Conservation (phyloP, 1,140 invertebrate species). For the Macrocentrus cingulum region DNA sequence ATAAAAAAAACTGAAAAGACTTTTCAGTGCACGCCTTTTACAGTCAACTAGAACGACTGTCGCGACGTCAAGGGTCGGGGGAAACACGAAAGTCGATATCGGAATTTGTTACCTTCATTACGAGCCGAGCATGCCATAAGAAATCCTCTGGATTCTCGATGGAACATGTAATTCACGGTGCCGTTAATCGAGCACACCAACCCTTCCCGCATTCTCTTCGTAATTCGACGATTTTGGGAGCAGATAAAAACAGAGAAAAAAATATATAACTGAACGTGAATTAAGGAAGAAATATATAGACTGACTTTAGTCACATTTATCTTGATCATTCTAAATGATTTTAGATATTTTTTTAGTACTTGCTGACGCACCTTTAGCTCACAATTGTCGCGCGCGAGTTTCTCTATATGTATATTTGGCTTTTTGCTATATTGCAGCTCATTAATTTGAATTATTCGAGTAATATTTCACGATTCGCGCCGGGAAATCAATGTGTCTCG, state of each 20-base stretch:
- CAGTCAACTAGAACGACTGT: background rate
- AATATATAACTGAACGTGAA: no score
- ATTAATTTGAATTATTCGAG: conserved; percentile 57
- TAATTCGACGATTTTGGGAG: conserved; percentile 19
- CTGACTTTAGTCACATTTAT: conserved; percentile 29
- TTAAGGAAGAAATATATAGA: conserved; percentile 33
- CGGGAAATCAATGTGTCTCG: conserved; percentile 51
- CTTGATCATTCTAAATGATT: conserved; percentile 1
- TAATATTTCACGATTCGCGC: conserved; percentile 51
- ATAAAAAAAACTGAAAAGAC: background rate
- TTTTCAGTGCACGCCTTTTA: background rate
- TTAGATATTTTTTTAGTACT: background rate
- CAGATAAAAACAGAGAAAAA: conserved; percentile 48
- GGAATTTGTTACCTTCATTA: conserved; percentile 29
- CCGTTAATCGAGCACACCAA: conserved; percentile 31
- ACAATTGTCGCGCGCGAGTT: background rate
- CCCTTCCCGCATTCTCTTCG: conserved; percentile 10
- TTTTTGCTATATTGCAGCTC: no score
- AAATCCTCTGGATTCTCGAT: conserved; percentile 15
- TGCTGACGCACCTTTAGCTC: no score
- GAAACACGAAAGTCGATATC: conserved; percentile 15
- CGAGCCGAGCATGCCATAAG: conserved; percentile 14
- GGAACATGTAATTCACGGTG: conserved; percentile 24
- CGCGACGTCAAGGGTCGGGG: background rate
- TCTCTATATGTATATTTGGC: no score